Conservation (phyloP, 1,140 invertebrate genomes). For the Leucophenga varia region DNA sequence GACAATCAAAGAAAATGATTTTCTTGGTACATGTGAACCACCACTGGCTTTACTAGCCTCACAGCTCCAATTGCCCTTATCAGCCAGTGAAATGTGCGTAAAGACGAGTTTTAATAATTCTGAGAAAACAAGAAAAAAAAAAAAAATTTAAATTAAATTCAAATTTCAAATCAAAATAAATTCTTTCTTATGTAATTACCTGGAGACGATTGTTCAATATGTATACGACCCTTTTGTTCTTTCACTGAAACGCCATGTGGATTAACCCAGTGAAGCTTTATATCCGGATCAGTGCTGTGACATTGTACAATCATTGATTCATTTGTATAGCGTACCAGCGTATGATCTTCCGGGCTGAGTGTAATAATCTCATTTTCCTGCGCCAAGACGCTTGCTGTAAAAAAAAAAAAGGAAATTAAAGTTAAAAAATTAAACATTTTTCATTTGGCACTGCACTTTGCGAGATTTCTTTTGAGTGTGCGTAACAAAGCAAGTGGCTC, state of each 20-base stretch:
- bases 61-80: constrained; percentile 57
- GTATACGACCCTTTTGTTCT: constrained; percentile 54
- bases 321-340: constrained; percentile 55
- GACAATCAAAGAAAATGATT: constrained; percentile 55
- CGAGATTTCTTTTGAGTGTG: not conserved
- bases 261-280: constrained; percentile 51
- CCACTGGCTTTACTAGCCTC: constrained; percentile 29
- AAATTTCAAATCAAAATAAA: not conserved
- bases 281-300: constrained; percentile 34
- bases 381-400: constrained; percentile 33
- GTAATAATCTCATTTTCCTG: constrained; percentile 40
- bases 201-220: constrained; percentile 48
- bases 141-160: not conserved
- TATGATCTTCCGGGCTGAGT: constrained; percentile 40
- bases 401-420: constrained; percentile 18
- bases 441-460: not conserved
- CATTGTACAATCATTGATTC: constrained; percentile 57
- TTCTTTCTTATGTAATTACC: constrained; percentile 17
- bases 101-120: constrained; percentile 56
- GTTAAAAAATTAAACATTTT: constrained; percentile 20
- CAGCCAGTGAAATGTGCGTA: constrained; percentile 46
- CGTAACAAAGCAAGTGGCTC: not conserved
- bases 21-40: constrained; percentile 33
- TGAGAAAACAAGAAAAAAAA: constrained; percentile 18
- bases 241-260: constrained; percentile 51